Percentiles rank a stretch among this genome's conserved stretches.
phyloP scores from a whole-genome alignment of 2,113 vertebrate genomes.

The Tetraodon nigroviridis region DNA sequence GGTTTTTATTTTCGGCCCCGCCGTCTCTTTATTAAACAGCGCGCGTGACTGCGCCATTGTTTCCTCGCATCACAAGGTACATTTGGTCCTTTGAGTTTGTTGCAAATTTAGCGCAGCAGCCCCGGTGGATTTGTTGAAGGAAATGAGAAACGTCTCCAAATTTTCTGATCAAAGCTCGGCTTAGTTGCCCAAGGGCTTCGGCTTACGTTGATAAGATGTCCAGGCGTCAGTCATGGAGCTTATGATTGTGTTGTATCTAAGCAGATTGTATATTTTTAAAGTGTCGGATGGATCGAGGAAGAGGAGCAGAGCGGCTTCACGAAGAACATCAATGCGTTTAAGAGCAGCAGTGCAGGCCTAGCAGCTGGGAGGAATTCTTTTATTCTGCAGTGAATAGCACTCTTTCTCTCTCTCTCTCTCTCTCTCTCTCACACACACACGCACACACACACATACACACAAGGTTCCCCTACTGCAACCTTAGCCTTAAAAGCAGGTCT shows the following conservation, averaged over 20 bases:
- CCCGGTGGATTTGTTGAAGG: conserved; percentile 65
- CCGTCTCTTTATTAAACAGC: conserved; percentile 29
- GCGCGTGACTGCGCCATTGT: conserved; percentile 22
- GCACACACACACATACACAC: too few species aligned
- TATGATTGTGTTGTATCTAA: conserved; percentile 56
- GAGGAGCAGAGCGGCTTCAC: conserved; percentile 30
- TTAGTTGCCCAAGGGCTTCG: conserved; percentile 54
- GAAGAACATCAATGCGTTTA: conserved; percentile 57
- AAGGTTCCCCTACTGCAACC: background rate
- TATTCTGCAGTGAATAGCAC: conserved; percentile 49
- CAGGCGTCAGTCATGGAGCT: conserved; percentile 58
- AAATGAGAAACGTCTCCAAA: conserved; percentile 60
- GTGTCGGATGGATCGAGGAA: conserved; percentile 44
- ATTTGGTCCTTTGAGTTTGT: conserved; percentile 53
- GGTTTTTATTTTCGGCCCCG: conserved; percentile 2
- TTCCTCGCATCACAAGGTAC: conserved; percentile 45
- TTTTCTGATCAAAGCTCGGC: conserved; percentile 62
- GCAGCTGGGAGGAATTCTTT: conserved; percentile 55
- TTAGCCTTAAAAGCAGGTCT: too few species aligned
- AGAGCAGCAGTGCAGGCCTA: conserved; percentile 36
- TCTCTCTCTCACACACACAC: background rate
- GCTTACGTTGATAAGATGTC: conserved; percentile 57
- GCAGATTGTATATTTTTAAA: conserved; percentile 74
- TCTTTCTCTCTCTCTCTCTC: conserved; percentile 38
- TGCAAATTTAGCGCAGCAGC: conserved; percentile 54